Evolutionary conservation across 2,113 vertebrate genomes (phyloP).

Genomic region (Cynoglossus semilaevis): DNA sequence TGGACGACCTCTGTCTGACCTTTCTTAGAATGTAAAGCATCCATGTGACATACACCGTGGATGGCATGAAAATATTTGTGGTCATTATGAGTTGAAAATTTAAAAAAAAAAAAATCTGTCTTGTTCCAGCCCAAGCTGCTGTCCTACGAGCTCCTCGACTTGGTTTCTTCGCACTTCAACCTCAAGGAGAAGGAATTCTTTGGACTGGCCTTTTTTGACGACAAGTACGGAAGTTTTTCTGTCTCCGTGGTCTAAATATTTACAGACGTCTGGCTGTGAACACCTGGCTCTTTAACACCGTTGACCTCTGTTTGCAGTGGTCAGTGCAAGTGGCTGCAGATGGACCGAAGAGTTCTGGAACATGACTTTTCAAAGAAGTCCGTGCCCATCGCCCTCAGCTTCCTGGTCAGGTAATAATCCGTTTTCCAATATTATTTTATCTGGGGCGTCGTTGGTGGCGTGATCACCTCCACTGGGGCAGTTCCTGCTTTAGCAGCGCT

Average conservation of each 20-base stretch:
- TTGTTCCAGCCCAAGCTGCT: conserved; percentile 90
- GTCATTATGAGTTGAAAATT: neutral
- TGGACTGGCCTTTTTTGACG: conserved; percentile 93
- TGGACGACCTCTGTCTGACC: too few relatives aligned
- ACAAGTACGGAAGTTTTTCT: conserved; percentile 83
- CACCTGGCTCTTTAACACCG: neutral
- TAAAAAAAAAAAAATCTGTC: conserved; percentile 19
- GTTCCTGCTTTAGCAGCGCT: too few relatives aligned
- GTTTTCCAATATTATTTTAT: neutral
- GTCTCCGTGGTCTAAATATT: conserved; percentile 3
- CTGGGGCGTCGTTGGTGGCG: too few relatives aligned
- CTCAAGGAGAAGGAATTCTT: conserved; percentile 99
- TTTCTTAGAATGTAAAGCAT: neutral
- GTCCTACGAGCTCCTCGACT: conserved; percentile 95
- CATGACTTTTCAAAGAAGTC: conserved; percentile 97
- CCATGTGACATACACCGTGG: neutral
- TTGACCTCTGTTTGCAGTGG: conserved; percentile 77
- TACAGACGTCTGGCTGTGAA: neutral
- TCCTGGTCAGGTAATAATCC: conserved; percentile 88
- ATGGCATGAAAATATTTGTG: conserved; percentile 1
- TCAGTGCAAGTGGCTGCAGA: conserved; percentile 95
- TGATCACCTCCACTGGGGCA: too few relatives aligned
- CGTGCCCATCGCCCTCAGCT: conserved; percentile 87
- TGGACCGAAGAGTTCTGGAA: conserved; percentile 95
- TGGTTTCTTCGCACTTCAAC: conserved; percentile 98